phyloP scores from a whole-genome alignment of 2,113 vertebrate species.

The Ammospiza caudacuta region DNA sequence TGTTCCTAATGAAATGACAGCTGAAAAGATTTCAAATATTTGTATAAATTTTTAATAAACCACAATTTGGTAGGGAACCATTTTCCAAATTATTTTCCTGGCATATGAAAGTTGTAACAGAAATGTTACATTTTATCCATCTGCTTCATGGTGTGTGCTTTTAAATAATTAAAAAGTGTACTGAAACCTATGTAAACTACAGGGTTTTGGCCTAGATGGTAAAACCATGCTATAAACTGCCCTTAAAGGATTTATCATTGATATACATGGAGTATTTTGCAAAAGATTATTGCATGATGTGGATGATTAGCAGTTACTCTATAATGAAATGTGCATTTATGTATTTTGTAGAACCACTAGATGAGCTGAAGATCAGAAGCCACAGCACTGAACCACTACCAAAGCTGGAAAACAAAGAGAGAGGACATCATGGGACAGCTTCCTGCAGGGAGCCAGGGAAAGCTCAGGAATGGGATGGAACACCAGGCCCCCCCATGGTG shows the following conservation, averaged over 20 bases:
- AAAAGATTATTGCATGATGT: background rate
- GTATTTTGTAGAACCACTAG: conserved; percentile 75
- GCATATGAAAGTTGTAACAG: background rate
- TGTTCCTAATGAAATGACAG: background rate
- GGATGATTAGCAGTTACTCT: background rate
- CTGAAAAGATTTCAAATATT: background rate
- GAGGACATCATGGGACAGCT: conserved; percentile 77
- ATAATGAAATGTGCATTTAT: background rate
- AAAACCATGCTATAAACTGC: background rate
- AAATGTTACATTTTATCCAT: background rate
- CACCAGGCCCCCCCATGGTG: conserved; percentile 79
- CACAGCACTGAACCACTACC: conserved; percentile 87
- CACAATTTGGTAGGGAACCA: background rate
- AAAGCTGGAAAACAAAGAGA: conserved; percentile 85
- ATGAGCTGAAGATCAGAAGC: conserved; percentile 86
- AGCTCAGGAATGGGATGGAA: conserved; percentile 93
- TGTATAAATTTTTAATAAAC: background rate
- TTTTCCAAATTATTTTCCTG: background rate
- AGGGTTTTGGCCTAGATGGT: background rate
- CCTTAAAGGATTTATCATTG: background rate
- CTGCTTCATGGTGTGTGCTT: background rate
- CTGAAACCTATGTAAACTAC: background rate
- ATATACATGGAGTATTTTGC: background rate
- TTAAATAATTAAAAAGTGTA: background rate
- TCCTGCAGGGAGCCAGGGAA: conserved; percentile 85